Conservation (phyloP, 1,140 invertebrate genomes). For the Monomorium pharaonis region DNA sequence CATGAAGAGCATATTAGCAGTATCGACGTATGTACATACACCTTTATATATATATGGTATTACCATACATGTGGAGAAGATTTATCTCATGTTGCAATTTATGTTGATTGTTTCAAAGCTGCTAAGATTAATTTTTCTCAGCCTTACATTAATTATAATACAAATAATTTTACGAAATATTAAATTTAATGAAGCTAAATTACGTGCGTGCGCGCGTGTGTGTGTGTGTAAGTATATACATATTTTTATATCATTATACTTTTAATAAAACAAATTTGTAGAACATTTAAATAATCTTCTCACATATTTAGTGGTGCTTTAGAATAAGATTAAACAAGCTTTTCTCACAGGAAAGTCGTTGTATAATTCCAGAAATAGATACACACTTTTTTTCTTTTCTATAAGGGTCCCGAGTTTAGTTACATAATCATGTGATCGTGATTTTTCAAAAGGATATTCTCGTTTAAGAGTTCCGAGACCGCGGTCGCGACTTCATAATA, state of each 20-base stretch:
- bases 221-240: not conserved
- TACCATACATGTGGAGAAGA: too few relatives aligned
- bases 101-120: not conserved
- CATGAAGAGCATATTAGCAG: not conserved
- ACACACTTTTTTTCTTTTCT: not conserved
- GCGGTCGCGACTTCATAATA: constrained; percentile 35
- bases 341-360: not conserved
- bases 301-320: not conserved
- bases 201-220: too few relatives aligned
- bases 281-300: constrained; percentile 4
- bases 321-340: constrained; percentile 18
- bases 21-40: not conserved
- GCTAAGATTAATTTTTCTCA: not conserved
- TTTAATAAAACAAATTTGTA: not conserved
- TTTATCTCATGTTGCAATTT: not conserved
- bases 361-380: constrained; percentile 5
- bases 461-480: not conserved
- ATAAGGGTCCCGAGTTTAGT: not conserved
- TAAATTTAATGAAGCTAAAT: not conserved
- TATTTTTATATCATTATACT: not conserved
- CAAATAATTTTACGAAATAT: not conserved
- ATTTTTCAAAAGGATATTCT: constrained; percentile 34
- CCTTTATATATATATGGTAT: not conserved
- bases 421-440: constrained; percentile 35
- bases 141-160: not conserved